Evolutionary conservation across 2,797 vertebrate genomes (phyloP), one percentile per base, ranked within the genome.

Genomic region (Crossoptilon crossoptilon): DNA sequence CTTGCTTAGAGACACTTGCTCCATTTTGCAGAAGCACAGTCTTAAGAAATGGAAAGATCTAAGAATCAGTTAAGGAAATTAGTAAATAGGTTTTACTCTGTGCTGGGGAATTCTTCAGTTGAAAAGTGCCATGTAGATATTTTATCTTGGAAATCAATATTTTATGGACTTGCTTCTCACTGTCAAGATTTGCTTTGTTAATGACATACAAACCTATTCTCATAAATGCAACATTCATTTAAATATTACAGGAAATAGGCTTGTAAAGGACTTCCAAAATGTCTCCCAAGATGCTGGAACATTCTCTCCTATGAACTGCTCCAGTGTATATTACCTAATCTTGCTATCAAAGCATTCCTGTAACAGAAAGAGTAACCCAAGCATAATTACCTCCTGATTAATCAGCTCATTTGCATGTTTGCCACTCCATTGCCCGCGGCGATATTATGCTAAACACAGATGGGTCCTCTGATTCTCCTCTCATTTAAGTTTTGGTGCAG

Each of bases 351-450:
- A 88, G 72, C 73, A 67, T 35, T 80, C 71, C 66, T 95, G 55
- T 58, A 83, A 48, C 67, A 93, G 83, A 91, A 85, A 74, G 53
- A 88, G 55, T 90, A 93, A 93, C 49, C 55, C 67, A 71, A 48
- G 86, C 2, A 0, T 90, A 91, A 95, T 91, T 74, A 84, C 49
- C 78, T 93, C 68, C 70, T 95, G 84, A 95, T 74, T 94, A 88
- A 92, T 85, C 15, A 35, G 48, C 41, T 94, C 83, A 95, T 94
- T 96, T 92, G 84, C 55, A 93, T 87, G 77, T 83, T 93, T 95
- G 88, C 84, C 67, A 59, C 74, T 86, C 44, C 4, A 1, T 9
- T 90, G 94, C 94, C 94, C 62, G 44, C 82, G 93, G 95, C 29
- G 2, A 51, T 92, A 46, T 67, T 91, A 62, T 53, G 51, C 77